Percentiles rank a stretch among this genome's conserved stretches.
Conservation (phyloP, 2,797 vertebrate species). For the Spondyliosoma cantharus region DNA sequence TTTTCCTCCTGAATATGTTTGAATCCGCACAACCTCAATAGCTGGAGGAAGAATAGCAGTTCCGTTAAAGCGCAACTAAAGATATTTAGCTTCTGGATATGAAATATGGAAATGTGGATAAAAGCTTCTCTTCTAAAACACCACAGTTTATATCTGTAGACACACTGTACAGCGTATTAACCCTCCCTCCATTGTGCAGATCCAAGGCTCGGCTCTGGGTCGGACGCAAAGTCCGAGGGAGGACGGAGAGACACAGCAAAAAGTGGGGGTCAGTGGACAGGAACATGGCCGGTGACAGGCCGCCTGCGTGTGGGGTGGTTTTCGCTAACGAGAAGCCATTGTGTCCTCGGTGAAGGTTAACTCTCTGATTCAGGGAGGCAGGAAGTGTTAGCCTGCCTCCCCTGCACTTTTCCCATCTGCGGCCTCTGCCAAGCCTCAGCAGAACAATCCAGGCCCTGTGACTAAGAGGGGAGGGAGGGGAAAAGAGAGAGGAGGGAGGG, state of each 20-base stretch:
- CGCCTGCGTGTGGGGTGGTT: constrained; percentile 71
- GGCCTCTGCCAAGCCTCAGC: constrained; percentile 79
- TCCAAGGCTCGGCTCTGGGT: constrained; percentile 39
- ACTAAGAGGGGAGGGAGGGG: constrained; percentile 60
- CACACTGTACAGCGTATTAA: constrained; percentile 10
- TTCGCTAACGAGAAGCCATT: constrained; percentile 79
- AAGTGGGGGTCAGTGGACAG: constrained; percentile 68
- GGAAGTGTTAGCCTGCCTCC: constrained; percentile 82
- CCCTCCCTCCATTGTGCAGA: constrained; percentile 31
- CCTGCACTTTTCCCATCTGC: constrained; percentile 81
- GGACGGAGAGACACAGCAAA: constrained; percentile 43
- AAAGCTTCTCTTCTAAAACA: constrained; percentile 17
- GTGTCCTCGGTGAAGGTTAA: constrained; percentile 81
- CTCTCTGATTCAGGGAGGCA: constrained; percentile 78
- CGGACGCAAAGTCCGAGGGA: constrained; percentile 43
- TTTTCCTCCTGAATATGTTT: constrained; percentile 14
- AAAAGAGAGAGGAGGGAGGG: constrained; percentile 17
- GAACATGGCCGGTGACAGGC: constrained; percentile 74
- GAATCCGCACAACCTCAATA: constrained; percentile 7
- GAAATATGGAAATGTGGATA: constrained; percentile 17
- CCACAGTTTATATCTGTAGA: not conserved
- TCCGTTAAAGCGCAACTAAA: constrained; percentile 1
- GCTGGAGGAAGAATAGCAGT: constrained; percentile 1
- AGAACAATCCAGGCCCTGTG: constrained; percentile 81
- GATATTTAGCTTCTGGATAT: constrained; percentile 20